phyloP scores from a whole-genome alignment of 2,113 vertebrate genomes.

The Synchiropus splendidus region DNA sequence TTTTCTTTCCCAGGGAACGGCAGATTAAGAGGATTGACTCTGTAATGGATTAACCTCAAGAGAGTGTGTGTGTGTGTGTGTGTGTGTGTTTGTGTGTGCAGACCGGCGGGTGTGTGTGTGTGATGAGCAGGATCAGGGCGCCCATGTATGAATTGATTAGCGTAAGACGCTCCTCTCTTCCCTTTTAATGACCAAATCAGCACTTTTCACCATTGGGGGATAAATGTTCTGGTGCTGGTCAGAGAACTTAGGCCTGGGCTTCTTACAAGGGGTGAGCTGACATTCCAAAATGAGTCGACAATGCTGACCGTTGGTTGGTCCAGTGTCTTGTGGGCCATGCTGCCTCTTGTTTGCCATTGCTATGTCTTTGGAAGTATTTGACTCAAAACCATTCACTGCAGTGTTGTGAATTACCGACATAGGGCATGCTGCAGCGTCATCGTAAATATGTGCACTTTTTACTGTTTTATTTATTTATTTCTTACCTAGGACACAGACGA shows the following conservation, averaged over 20 bases:
- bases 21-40: conserved; percentile 71
- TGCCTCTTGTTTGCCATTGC: too few relatives aligned
- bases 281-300: conserved; percentile 42
- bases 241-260: conserved; percentile 46
- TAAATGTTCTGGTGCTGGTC: conserved; percentile 56
- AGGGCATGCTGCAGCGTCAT: too few relatives aligned
- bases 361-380: too few relatives aligned
- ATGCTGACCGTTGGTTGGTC: too few relatives aligned
- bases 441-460: too few relatives aligned
- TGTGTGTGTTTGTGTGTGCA: conserved; percentile 16
- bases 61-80: conserved; percentile 30
- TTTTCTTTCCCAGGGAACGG: conserved; percentile 61
- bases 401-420: too few relatives aligned
- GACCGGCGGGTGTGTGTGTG: not conserved
- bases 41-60: conserved; percentile 70
- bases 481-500: too few relatives aligned
- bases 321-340: too few relatives aligned
- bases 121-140: conserved; percentile 49
- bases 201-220: conserved; percentile 52
- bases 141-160: conserved; percentile 67
- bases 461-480: too few relatives aligned
- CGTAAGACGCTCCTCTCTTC: conserved; percentile 56
- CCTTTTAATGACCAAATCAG: conserved; percentile 66
- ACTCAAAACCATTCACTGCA: too few relatives aligned
- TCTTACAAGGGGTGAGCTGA: conserved; percentile 54